Percentiles rank a stretch among this genome's conserved stretches.
These are phyloP conservation scores for Heliconius hortense DNA, from an alignment of 2,888 invertebrate genomes.

Conservation along the genomic window DNA sequence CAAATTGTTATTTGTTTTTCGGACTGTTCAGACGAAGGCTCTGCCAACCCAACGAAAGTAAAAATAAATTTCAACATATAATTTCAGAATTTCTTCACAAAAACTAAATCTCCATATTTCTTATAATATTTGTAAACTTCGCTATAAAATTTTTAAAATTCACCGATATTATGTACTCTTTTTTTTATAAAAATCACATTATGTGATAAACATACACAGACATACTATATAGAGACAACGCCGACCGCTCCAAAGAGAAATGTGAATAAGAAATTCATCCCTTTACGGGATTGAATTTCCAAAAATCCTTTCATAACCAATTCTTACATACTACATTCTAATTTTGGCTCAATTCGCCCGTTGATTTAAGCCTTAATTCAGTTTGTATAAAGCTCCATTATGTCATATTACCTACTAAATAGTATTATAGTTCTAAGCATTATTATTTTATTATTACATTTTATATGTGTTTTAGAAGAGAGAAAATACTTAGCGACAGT, in stretches of 20 bases:
- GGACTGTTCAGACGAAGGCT: background rate
- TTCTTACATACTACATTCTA: background rate
- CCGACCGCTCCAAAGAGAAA: conserved; percentile 2
- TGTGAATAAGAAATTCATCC: conserved; percentile 8
- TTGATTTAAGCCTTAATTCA: background rate
- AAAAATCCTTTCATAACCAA: conserved; percentile 15
- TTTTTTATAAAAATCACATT: conserved; percentile 2
- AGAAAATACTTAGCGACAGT: background rate
- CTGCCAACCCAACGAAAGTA: no score
- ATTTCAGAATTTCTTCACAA: no score
- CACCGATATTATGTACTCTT: no score
- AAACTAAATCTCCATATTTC: no score
- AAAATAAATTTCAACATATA: no score
- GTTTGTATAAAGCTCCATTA: background rate
- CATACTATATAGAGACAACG: background rate
- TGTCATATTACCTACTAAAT: background rate
- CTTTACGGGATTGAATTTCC: conserved; percentile 5
- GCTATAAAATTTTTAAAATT: no score
- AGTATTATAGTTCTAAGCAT: background rate
- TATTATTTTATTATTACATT: no score
- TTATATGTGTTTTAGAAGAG: no score
- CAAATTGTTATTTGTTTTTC: background rate
- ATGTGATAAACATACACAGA: background rate
- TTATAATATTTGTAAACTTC: no score
- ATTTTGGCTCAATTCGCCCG: background rate